Conservation (phyloP, 2,113 vertebrate genomes). For the Panurus biarmicus region DNA sequence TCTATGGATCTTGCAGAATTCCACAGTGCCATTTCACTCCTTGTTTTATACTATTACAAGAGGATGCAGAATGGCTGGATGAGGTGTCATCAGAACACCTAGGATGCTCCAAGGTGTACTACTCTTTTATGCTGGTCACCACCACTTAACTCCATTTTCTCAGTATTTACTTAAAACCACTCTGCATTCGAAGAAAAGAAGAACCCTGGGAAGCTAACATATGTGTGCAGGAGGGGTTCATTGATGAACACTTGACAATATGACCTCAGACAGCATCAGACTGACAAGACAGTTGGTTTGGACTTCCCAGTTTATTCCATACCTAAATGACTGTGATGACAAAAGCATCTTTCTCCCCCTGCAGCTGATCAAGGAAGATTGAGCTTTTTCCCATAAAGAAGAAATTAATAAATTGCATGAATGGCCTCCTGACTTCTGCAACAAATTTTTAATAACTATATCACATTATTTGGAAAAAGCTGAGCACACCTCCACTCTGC, state of each 20-base stretch:
- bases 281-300: not conserved
- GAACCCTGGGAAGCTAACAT: not conserved
- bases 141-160: not conserved
- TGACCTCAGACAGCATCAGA: not conserved
- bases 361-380: not conserved
- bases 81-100: not conserved
- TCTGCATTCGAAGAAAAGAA: not conserved
- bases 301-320: not conserved
- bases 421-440: not conserved
- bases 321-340: not conserved
- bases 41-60: not conserved
- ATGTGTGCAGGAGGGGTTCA: not conserved
- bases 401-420: not conserved
- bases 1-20: not conserved
- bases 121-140: not conserved
- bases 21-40: not conserved
- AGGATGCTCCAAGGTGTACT: not conserved
- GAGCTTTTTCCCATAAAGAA: not conserved
- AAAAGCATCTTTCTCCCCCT: not conserved
- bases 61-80: not conserved
- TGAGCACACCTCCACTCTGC: not conserved
- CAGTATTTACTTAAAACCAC: not conserved
- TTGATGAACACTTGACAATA: not conserved
- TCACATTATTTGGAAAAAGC: not conserved
- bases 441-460: not conserved